phyloP scores from a whole-genome alignment of 1,140 invertebrate genomes.

The Eueides isabella region DNA sequence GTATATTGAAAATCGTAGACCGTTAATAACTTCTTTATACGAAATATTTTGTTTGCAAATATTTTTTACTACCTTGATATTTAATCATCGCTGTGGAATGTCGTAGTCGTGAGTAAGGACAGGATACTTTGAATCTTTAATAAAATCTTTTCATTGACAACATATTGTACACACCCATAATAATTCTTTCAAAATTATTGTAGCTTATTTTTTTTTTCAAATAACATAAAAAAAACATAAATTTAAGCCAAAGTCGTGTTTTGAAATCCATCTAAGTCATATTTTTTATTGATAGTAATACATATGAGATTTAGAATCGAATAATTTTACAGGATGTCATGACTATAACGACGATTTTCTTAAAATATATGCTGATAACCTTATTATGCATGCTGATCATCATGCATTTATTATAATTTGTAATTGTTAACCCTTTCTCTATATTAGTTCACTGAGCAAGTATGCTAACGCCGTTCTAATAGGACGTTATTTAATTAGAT shows the following conservation, averaged over 20 bases:
- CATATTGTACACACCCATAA: background rate
- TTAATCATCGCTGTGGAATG: background rate
- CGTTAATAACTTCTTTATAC: background rate
- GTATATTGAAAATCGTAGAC: background rate
- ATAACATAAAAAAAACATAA: no score
- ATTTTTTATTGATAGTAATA: no score
- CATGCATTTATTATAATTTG: no score
- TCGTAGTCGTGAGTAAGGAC: background rate
- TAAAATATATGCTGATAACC: background rate
- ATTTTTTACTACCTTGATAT: slow-evolving; percentile 7
- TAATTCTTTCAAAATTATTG: background rate
- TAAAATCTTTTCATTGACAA: background rate
- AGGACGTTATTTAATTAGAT: background rate
- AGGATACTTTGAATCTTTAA: background rate
- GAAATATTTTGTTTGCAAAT: background rate
- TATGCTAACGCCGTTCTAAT: slow-evolving; percentile 26
- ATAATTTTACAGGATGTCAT: no score
- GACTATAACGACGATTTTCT: no score
- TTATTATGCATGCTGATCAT: no score
- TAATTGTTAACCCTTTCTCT: background rate
- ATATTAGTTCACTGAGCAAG: slow-evolving; percentile 12
- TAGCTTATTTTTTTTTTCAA: no score
- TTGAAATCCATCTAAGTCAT: no score
- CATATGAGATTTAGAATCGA: no score
- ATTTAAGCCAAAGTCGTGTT: no score